These are phyloP conservation scores for Sphenodon punctatus DNA, from an alignment of 2,797 vertebrate genomes.

Conservation along the genomic window DNA sequence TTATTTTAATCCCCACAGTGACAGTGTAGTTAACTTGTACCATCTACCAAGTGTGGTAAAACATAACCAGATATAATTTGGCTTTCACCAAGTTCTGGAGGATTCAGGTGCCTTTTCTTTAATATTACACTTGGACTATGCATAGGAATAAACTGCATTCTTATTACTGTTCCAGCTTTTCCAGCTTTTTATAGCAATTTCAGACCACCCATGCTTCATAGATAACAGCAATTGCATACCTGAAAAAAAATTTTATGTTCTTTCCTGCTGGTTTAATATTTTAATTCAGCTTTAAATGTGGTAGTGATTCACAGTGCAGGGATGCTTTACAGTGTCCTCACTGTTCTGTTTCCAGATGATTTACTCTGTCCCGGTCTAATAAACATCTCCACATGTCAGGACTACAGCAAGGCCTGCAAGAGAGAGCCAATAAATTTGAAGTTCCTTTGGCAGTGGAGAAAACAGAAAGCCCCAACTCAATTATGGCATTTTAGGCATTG, in stretches of 20 bases:
- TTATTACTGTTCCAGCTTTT: background rate
- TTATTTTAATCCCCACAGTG: background rate
- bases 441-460: slow-evolving; percentile 2
- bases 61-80: background rate
- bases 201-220: background rate
- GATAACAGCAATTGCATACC: background rate
- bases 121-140: background rate
- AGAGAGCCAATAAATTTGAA: background rate
- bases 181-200: background rate
- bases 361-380: background rate
- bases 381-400: background rate
- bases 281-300: background rate
- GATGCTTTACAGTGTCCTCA: background rate
- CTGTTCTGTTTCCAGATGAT: background rate
- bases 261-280: background rate
- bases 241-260: background rate
- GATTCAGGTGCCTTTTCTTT: background rate
- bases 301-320: background rate
- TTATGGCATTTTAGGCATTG: slow-evolving; percentile 23
- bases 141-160: background rate
- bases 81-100: background rate
- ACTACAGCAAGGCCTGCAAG: background rate
- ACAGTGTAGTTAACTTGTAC: background rate
- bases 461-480: background rate
- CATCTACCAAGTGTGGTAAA: background rate